phyloP scores from a whole-genome alignment of 2,797 vertebrate genomes.

The Crocodylus rhombifer region DNA sequence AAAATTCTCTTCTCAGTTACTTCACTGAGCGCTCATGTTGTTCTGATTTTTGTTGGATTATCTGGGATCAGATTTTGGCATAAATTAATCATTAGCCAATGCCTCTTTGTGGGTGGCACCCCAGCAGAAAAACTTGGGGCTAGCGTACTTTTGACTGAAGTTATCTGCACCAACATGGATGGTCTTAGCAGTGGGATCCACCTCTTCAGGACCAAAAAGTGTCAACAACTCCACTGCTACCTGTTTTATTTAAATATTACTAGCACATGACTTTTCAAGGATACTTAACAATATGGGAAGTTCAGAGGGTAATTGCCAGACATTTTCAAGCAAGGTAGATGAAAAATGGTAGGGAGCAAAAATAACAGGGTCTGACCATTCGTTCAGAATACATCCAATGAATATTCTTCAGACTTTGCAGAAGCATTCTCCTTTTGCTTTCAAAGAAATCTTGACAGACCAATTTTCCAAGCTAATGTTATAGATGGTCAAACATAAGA shows the following conservation, averaged over 20 bases:
- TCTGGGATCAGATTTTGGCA: constrained; percentile 18
- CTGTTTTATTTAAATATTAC: not conserved
- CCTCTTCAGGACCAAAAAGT: not conserved
- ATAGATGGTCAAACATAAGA: not conserved
- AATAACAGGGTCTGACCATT: not conserved
- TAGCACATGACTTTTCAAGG: not conserved
- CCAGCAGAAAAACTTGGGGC: not conserved
- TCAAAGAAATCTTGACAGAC: not conserved
- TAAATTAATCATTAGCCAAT: constrained; percentile 29
- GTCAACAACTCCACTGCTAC: not conserved
- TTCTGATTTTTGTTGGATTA: constrained; percentile 17
- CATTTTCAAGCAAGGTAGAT: not conserved
- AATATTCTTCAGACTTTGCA: not conserved
- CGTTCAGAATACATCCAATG: not conserved
- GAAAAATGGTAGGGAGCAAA: not conserved
- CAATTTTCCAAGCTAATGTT: not conserved
- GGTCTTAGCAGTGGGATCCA: not conserved
- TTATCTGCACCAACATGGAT: not conserved
- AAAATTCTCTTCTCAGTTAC: constrained; percentile 50
- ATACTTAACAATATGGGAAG: fast-evolving
- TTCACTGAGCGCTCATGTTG: not conserved
- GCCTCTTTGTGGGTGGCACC: not conserved
- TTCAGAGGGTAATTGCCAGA: not conserved
- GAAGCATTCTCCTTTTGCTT: not conserved
- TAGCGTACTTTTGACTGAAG: not conserved